These are phyloP conservation scores for Phasianus colchicus DNA, from an alignment of 2,113 vertebrate species.

Conservation along the genomic window DNA sequence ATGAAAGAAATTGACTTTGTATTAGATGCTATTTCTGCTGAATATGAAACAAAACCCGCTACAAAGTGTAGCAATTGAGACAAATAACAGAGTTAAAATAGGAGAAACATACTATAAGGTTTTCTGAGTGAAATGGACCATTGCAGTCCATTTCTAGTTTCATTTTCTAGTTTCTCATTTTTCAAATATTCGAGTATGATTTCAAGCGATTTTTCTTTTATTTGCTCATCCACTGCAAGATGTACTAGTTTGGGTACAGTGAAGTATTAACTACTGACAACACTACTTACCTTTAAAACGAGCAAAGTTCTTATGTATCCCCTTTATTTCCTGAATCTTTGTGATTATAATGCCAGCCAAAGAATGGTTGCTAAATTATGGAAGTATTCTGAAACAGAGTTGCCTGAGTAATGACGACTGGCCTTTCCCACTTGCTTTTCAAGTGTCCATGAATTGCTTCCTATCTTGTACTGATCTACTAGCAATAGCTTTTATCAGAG, in stretches of 20 bases:
- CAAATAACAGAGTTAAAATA: neutral
- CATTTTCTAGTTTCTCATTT: neutral
- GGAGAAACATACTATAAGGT: neutral
- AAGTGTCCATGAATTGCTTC: fast-evolving
- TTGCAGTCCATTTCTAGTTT: neutral
- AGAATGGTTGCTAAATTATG: neutral
- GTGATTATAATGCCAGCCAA: neutral
- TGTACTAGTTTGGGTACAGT: neutral
- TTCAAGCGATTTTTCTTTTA: neutral
- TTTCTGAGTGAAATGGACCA: neutral
- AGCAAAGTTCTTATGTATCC: fast-evolving
- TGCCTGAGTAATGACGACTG: neutral
- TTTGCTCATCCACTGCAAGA: neutral
- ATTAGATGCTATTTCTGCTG: neutral
- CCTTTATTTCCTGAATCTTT: neutral
- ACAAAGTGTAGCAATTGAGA: neutral
- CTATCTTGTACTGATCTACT: neutral
- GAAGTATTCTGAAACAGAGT: too few relatives aligned
- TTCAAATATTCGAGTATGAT: neutral
- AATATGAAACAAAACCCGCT: neutral
- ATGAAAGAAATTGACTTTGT: neutral
- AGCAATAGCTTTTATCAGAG: neutral
- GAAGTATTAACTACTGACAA: neutral
- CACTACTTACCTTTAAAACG: neutral
- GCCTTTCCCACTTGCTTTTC: neutral